Percentiles rank a stretch among this genome's conserved stretches.
Evolutionary conservation across 1,140 invertebrate species (phyloP).

Genomic region (Aphis craccivora): DNA sequence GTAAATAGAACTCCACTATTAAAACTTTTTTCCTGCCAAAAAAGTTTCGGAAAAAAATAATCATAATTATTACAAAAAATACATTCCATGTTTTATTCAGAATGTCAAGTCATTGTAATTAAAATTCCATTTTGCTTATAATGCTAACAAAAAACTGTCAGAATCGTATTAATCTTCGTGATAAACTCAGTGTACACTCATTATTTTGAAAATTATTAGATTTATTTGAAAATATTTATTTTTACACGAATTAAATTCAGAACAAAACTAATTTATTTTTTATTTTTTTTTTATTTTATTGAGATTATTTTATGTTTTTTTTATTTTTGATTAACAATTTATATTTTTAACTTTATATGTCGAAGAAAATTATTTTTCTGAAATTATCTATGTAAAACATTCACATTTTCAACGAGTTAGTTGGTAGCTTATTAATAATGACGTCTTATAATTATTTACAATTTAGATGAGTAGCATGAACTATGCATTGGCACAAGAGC

Average conservation of each 20-base stretch:
- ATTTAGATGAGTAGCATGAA: background rate
- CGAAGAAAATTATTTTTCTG: background rate
- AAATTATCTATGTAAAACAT: too few relatives aligned
- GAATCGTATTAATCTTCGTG: background rate
- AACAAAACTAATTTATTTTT: background rate
- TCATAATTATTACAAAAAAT: background rate
- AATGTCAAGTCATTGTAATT: background rate
- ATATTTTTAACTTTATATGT: background rate
- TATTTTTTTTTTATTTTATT: background rate
- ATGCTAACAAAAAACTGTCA: background rate
- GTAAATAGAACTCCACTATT: background rate
- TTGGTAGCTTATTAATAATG: background rate
- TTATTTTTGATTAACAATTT: background rate
- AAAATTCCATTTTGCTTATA: background rate
- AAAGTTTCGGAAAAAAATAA: background rate
- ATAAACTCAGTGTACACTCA: background rate
- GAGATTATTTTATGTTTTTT: too few relatives aligned
- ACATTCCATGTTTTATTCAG: background rate
- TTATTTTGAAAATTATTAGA: background rate
- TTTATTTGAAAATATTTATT: background rate
- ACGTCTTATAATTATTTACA: background rate
- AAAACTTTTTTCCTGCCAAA: background rate
- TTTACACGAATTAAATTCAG: background rate
- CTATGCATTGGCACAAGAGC: accelerated
- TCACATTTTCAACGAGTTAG: too few relatives aligned